Evolutionary conservation across 2,888 invertebrate species (phyloP).

Genomic region (Napeogenes inachia): DNA sequence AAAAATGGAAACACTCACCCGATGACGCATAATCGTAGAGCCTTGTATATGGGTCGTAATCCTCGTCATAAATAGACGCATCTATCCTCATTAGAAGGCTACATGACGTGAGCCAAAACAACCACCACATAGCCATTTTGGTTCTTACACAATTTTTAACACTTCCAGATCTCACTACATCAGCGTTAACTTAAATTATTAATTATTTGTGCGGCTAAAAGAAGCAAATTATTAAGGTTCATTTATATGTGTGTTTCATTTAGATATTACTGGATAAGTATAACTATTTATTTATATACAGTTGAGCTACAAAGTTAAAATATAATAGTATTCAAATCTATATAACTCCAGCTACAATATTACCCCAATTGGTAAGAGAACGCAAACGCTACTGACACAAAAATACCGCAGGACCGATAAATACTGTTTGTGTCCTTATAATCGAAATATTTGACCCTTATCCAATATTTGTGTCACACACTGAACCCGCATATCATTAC

Average conservation of each 20-base stretch:
- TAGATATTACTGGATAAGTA: too few species aligned
- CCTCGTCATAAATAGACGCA: slow-evolving; percentile 65
- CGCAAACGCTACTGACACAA: too few species aligned
- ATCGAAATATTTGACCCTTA: neutral
- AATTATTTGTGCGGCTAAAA: slow-evolving; percentile 18
- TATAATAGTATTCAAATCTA: too few species aligned
- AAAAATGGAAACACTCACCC: slow-evolving; percentile 45
- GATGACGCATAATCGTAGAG: slow-evolving; percentile 60
- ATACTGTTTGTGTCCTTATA: neutral
- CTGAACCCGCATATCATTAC: slow-evolving; percentile 3
- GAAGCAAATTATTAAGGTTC: neutral
- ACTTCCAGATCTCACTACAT: slow-evolving; percentile 35
- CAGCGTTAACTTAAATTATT: slow-evolving; percentile 22
- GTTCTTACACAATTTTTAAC: slow-evolving; percentile 36
- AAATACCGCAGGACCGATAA: neutral
- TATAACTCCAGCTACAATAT: too few species aligned
- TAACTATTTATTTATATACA: too few species aligned
- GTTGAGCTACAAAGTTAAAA: too few species aligned
- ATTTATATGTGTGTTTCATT: too few species aligned
- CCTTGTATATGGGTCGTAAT: slow-evolving; percentile 68
- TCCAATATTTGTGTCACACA: slow-evolving; percentile 1
- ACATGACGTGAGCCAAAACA: slow-evolving; percentile 48
- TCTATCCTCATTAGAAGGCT: slow-evolving; percentile 46
- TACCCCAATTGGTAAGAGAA: too few species aligned
- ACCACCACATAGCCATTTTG: slow-evolving; percentile 52